A percentile compares a stretch with the other conserved stretches of the same genome.
Conservation (phyloP, 2,113 vertebrate genomes). For the Albula glossodonta region DNA sequence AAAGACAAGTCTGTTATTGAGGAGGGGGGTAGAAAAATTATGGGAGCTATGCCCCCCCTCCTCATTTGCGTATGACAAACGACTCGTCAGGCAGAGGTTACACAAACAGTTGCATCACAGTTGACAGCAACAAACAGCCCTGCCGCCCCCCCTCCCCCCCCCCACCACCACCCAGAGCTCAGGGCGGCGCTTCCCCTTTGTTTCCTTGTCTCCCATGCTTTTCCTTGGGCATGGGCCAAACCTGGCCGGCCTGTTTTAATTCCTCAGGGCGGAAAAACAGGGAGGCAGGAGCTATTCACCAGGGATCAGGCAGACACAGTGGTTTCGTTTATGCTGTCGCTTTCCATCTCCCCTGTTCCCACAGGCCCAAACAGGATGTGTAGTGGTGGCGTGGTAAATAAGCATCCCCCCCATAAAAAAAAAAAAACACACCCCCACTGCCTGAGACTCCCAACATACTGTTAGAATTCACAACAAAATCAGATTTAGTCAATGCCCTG, state of each 20-base stretch:
- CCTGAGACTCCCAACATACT: neutral
- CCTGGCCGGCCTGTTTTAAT: neutral
- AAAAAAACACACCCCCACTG: neutral
- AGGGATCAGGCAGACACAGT: constrained; percentile 12
- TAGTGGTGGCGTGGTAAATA: neutral
- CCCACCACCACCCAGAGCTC: neutral
- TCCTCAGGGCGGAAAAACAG: constrained; percentile 21
- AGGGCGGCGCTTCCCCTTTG: neutral
- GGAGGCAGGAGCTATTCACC: constrained; percentile 6
- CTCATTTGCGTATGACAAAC: too few relatives aligned
- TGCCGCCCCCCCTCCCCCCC: too few relatives aligned
- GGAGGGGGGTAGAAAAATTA: too few relatives aligned
- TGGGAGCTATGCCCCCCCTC: neutral
- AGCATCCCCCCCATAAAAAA: neutral
- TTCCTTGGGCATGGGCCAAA: constrained; percentile 14
- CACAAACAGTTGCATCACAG: neutral
- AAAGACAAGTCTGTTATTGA: neutral
- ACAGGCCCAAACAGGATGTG: neutral
- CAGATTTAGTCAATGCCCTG: neutral
- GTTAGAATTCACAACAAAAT: neutral
- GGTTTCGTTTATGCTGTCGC: constrained; percentile 23
- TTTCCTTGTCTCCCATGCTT: neutral
- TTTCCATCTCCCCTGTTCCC: constrained; percentile 5
- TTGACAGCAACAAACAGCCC: neutral
- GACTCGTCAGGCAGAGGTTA: neutral